Evolutionary conservation across 2,113 vertebrate species (phyloP), one percentile per base, ranked within the genome.

Genomic region (Phocoena phocoena): DNA sequence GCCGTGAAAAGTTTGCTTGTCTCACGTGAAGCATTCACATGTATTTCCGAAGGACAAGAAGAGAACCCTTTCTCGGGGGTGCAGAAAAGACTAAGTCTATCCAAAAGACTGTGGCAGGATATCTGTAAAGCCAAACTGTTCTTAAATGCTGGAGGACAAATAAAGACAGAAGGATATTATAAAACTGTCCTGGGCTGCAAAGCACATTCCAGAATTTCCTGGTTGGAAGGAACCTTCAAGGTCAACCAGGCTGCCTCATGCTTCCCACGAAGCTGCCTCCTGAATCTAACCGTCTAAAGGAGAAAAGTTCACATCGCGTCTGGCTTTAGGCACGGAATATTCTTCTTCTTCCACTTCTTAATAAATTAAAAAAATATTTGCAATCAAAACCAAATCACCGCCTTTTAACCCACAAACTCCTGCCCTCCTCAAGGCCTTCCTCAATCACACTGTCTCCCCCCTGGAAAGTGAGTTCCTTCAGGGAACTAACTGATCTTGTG

Each of bases 41-140:
- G 3, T 28, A 82, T 87, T 80, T 96, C 67, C n/a, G 25, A 96
- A 95, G 38, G 70, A 80, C 38, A 68, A 97, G 38, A 95, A 88
- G 11, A 60, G 44, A 58, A 62, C 44, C 47, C 63, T 89, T 94
- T 96, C 38, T 90, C 67, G 28, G 28, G 17, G 53, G 31, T 55
- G 25, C 20, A 23, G 28, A 25, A 79, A 88, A 87, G 17, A 73
- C 8, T 41, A 38, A 13, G n/a, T 47, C 77, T 67, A n/a, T 53
- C 11, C 91, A 70, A 86, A 93, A 74, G 62, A 67, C 76, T 26
- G 3, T 6, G 8, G 77, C 77, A 93, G 82, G 77, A 15, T n/a
- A 67, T 71, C 83, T 15, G 31, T 5, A 58, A 84, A 71, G 85
- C 47, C 73, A 50, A 47, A 58, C 15, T 50, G 36, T 55, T 74